Base-by-base conservation (phyloP, 2,797 vertebrate genomes). In the Ptychobarbus kaznakovi region DNA sequence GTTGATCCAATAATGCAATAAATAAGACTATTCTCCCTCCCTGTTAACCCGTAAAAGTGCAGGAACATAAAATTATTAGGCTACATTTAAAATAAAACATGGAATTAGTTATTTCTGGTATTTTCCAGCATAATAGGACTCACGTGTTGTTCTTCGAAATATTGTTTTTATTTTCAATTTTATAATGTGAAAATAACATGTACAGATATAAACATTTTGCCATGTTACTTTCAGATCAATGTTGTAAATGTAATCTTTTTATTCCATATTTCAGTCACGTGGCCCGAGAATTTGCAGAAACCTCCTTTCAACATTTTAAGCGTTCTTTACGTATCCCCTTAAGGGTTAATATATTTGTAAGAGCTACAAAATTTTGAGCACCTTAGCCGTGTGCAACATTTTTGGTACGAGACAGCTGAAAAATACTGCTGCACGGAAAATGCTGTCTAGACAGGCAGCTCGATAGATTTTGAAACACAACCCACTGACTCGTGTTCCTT, bases 361-460 rank as follows among this genome's bases (percentile, higher is more conserved):
- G 15, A 53, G 35, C 70, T 75, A 42, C 35, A 77, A 35, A 35
- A 35, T 28, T 53, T 53, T 53, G 32, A 81, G 9, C 73, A 68
- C 20, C 13, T 51, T 40, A 65, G 73, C 38, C 46, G 49, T 77
- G 56, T 76, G 63, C n/a, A 69, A 35, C 7, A 78, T 84, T 66
- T 76, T 53, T 28, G 44, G 6, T 51, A 35, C 18, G 12, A 42
- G 49, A 22, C 8, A 58, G 15, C n/a, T 13, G 38, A 12, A 44
- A 82, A 18, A 61, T 25, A 9, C 6, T 82, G 69, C 69, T 72
- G 51, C 40, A 8, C 22, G 38, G 1, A 72, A 63, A 22, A 63
- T 63, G 56, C 56, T 75, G 70, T 83, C 70, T 65, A 83, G 70
- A 73, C 56, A 49, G 69, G 69, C 69, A 82, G 53, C 40, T 58